Conservation (phyloP, 2,113 vertebrate genomes). For the Xenopus borealis region DNA sequence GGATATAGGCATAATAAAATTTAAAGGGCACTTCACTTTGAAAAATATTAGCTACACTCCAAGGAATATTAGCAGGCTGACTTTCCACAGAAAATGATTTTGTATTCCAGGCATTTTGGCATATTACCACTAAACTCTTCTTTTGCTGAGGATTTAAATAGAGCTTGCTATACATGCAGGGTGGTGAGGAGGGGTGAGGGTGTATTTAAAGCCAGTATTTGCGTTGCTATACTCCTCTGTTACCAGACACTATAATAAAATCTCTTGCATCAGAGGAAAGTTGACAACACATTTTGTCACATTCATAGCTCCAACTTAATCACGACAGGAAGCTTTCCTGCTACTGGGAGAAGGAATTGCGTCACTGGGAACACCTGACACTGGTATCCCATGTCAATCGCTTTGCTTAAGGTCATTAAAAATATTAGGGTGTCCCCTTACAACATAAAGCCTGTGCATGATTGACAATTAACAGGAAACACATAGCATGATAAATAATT, state of each 20-base stretch:
- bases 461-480: slow-evolving; percentile 66
- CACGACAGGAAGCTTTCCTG: slow-evolving; percentile 69
- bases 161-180: slow-evolving; percentile 48
- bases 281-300: slow-evolving; percentile 82
- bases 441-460: slow-evolving; percentile 64
- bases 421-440: slow-evolving; percentile 74
- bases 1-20: no score
- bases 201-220: slow-evolving; percentile 78
- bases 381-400: slow-evolving; percentile 76
- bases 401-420: slow-evolving; percentile 77
- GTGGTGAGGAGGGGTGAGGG: slow-evolving; percentile 31
- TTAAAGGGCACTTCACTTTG: no score
- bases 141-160: slow-evolving; percentile 54
- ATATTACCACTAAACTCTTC: background rate
- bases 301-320: slow-evolving; percentile 76
- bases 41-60: no score
- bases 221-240: slow-evolving; percentile 78
- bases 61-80: no score
- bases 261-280: slow-evolving; percentile 89
- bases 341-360: slow-evolving; percentile 70
- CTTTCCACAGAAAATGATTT: no score
- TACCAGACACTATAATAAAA: slow-evolving; percentile 86
- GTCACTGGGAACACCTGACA: slow-evolving; percentile 78
- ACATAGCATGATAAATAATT: slow-evolving; percentile 74
- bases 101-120: no score